phyloP scores from a whole-genome alignment of 2,797 vertebrate species.

The Enteromius argenteus region DNA sequence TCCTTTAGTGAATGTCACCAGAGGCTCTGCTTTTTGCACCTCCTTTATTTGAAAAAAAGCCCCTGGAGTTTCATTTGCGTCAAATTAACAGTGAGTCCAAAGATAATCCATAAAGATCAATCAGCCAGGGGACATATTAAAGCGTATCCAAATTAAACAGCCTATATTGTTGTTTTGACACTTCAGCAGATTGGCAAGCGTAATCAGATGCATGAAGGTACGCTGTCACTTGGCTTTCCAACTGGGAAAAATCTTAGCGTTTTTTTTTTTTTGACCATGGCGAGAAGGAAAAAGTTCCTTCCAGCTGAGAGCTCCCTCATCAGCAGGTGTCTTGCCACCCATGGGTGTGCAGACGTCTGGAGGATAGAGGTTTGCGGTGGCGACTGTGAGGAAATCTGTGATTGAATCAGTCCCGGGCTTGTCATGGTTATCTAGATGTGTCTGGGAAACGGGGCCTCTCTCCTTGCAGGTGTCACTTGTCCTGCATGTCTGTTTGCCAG shows the following conservation, averaged over 20 bases:
- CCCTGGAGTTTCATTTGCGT: constrained; percentile 64
- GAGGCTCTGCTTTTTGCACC: constrained; percentile 54
- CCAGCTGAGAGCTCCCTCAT: constrained; percentile 27
- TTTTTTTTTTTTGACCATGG: background rate
- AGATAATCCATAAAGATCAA: constrained; percentile 57
- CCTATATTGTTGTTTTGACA: constrained; percentile 48
- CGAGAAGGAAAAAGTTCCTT: constrained; percentile 13
- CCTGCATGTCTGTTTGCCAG: constrained; percentile 57
- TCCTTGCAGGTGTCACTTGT: constrained; percentile 63
- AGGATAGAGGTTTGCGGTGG: constrained; percentile 46
- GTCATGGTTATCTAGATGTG: constrained; percentile 71
- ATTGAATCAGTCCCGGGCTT: constrained; percentile 69
- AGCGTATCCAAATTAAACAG: constrained; percentile 37
- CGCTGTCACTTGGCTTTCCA: background rate
- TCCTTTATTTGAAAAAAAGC: constrained; percentile 57
- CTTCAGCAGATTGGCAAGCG: constrained; percentile 35
- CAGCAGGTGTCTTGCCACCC: constrained; percentile 45
- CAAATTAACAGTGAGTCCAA: constrained; percentile 58
- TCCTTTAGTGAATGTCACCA: constrained; percentile 63
- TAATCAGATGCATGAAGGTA: constrained; percentile 24
- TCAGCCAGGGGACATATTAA: constrained; percentile 47
- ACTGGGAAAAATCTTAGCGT: background rate
- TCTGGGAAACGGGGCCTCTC: constrained; percentile 60
- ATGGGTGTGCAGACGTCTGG: constrained; percentile 28
- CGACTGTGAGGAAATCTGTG: constrained; percentile 63